Evolutionary conservation across 2,888 invertebrate species (phyloP).

Genomic region (Fabriciana adippe): DNA sequence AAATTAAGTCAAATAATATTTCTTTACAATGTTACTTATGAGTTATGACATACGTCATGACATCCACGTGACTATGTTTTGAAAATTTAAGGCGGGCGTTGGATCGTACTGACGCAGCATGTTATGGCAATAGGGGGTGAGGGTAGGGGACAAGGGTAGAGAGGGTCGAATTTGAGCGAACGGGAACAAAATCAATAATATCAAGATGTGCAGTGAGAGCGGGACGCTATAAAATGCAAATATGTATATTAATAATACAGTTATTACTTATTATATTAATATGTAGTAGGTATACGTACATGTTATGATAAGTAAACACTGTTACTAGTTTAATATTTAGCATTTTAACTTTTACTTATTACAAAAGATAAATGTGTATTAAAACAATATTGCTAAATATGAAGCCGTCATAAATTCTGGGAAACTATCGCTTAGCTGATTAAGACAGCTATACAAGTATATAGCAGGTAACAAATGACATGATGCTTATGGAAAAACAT

Average conservation of each 20-base stretch:
- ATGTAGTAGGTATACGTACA: too few species aligned
- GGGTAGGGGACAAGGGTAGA: slow-evolving; percentile 42
- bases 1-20: not conserved
- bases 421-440: not conserved
- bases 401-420: too few species aligned
- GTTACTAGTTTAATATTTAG: too few species aligned
- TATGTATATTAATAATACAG: not conserved
- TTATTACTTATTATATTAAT: too few species aligned
- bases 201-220: slow-evolving; percentile 47
- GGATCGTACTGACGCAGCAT: slow-evolving; percentile 32
- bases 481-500: slow-evolving; percentile 2
- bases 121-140: slow-evolving; percentile 30
- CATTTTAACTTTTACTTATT: too few species aligned
- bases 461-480: slow-evolving; percentile 10
- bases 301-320: too few species aligned
- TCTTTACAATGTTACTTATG: not conserved
- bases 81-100: slow-evolving; percentile 47
- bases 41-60: not conserved
- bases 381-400: too few species aligned
- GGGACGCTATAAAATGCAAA: slow-evolving; percentile 4
- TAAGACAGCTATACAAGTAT: not conserved
- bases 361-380: too few species aligned
- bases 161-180: slow-evolving; percentile 47
- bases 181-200: slow-evolving; percentile 60
- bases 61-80: slow-evolving; percentile 45